Percentiles rank a stretch among this genome's conserved stretches.
These are phyloP conservation scores for Diabrotica virgifera DNA, from an alignment of 1,140 invertebrate genomes.

Conservation along the genomic window DNA sequence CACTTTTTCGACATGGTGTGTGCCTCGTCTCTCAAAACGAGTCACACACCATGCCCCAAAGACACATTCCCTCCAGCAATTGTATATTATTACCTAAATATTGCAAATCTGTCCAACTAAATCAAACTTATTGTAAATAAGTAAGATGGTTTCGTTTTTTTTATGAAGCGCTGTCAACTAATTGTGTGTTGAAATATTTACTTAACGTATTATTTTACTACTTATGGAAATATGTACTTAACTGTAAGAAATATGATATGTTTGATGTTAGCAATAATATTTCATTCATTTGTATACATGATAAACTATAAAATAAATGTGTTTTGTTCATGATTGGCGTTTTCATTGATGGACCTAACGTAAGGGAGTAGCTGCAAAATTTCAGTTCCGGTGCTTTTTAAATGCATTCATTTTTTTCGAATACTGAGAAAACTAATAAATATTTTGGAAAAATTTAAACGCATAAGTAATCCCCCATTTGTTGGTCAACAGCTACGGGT, in stretches of 20 bases:
- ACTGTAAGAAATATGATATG: slow-evolving; percentile 49
- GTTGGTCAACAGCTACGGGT: too few relatives aligned
- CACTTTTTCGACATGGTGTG: slow-evolving; percentile 39
- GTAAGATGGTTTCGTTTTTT: slow-evolving; percentile 43
- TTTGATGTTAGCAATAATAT: slow-evolving; percentile 51
- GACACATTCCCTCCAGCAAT: slow-evolving; percentile 49
- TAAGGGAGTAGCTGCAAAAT: too few relatives aligned
- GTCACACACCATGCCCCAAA: slow-evolving; percentile 25
- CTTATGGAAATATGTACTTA: slow-evolving; percentile 47
- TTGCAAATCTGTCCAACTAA: slow-evolving; percentile 49
- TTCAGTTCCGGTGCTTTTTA: too few relatives aligned
- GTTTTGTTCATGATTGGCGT: slow-evolving; percentile 42
- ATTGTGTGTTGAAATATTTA: slow-evolving; percentile 40
- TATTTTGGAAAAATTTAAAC: too few relatives aligned
- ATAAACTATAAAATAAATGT: slow-evolving; percentile 45
- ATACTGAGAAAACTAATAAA: too few relatives aligned
- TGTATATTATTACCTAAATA: slow-evolving; percentile 48
- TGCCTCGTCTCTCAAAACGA: slow-evolving; percentile 12
- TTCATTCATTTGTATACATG: slow-evolving; percentile 48
- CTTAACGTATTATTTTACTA: slow-evolving; percentile 48
- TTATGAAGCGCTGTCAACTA: slow-evolving; percentile 41
- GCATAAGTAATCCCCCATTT: too few relatives aligned
- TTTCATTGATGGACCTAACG: too few relatives aligned
- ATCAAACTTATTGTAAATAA: slow-evolving; percentile 51
- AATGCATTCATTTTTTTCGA: too few relatives aligned